Conservation (phyloP, 2,113 vertebrate genomes). For the Ailuropoda melanoleuca region DNA sequence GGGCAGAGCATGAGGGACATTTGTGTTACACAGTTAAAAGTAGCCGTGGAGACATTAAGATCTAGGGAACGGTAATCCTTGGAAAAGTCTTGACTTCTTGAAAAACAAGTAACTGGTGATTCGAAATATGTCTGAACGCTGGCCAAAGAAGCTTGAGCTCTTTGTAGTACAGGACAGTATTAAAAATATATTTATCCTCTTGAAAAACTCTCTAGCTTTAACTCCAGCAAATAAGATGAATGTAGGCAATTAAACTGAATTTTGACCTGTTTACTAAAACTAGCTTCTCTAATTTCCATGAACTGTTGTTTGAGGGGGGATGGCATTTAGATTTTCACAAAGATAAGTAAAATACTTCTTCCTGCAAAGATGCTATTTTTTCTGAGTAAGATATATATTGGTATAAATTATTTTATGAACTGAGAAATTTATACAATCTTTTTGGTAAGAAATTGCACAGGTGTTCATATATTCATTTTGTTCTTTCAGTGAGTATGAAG, state of each 20-base stretch:
- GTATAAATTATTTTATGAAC: background rate
- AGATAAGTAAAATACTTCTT: background rate
- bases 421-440: background rate
- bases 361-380: background rate
- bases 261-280: background rate
- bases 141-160: background rate
- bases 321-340: background rate
- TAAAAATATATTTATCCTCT: background rate
- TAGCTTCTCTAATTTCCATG: background rate
- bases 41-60: background rate
- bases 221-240: background rate
- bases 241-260: background rate
- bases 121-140: background rate
- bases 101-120: background rate
- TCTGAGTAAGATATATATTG: background rate
- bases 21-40: background rate
- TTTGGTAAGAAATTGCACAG: background rate
- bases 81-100: background rate
- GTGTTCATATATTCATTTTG: background rate
- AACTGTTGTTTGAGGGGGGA: constrained; percentile 19
- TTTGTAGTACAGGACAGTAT: background rate
- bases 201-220: background rate
- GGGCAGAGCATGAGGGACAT: background rate
- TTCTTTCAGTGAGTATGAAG: background rate
- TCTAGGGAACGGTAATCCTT: background rate